Conservation (phyloP, 2,888 invertebrate genomes). For the Neria commutata region DNA sequence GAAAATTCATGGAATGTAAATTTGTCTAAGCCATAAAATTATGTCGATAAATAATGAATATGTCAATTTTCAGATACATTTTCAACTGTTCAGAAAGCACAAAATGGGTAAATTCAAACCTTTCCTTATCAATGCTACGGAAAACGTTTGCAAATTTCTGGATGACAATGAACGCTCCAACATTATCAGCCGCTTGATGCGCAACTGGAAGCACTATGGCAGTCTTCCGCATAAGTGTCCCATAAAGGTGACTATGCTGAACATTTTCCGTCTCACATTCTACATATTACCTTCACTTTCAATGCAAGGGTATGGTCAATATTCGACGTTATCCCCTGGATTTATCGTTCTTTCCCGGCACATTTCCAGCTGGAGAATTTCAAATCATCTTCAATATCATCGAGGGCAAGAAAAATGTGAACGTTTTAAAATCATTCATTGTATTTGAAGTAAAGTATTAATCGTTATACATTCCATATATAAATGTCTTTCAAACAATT, state of each 20-base stretch:
- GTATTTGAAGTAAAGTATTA: conserved; percentile 19
- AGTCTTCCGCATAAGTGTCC: conserved; percentile 22
- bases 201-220: conserved; percentile 30
- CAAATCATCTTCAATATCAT: conserved; percentile 13
- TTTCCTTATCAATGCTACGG: conserved; percentile 23
- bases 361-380: conserved; percentile 26
- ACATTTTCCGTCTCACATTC: background rate
- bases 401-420: conserved; percentile 8
- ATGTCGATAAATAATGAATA: too few species aligned
- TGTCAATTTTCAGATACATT: conserved; percentile 20
- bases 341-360: conserved; percentile 24
- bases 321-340: conserved; percentile 28
- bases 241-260: conserved; percentile 6
- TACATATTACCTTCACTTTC: background rate
- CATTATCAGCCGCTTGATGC: conserved; percentile 26
- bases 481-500: background rate
- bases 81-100: conserved; percentile 21
- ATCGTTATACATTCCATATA: background rate
- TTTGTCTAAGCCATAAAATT: too few species aligned
- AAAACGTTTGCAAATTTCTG: conserved; percentile 27
- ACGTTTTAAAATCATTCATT: conserved; percentile 18
- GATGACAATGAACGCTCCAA: conserved; percentile 28
- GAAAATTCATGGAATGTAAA: too few species aligned
- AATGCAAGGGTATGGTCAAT: conserved; percentile 16
- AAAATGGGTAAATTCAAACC: background rate